These are phyloP conservation scores for Solea solea DNA, from an alignment of 2,113 vertebrate species.

Conservation along the genomic window DNA sequence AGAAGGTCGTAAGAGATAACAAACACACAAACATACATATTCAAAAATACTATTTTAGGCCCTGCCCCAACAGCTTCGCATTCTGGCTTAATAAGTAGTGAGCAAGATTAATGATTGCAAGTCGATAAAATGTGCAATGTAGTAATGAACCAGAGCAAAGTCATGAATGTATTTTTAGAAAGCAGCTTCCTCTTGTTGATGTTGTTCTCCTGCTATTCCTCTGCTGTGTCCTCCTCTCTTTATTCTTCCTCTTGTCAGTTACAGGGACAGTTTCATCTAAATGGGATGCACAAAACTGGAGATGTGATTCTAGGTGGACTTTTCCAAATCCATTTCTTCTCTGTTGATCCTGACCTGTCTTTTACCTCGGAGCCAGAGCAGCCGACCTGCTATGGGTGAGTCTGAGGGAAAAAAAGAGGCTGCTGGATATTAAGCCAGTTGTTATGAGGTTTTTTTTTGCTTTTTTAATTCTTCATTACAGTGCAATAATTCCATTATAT, in stretches of 20 bases:
- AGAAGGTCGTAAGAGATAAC: no score
- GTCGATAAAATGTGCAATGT: slow-evolving; percentile 18
- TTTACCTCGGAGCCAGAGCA: slow-evolving; percentile 49
- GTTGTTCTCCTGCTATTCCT: background rate
- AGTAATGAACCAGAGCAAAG: background rate
- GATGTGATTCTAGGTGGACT: slow-evolving; percentile 62
- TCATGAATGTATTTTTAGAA: slow-evolving; percentile 20
- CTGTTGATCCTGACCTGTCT: slow-evolving; percentile 42
- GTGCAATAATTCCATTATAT: no score
- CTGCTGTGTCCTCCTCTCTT: background rate
- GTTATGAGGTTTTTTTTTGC: no score
- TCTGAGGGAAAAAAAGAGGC: background rate
- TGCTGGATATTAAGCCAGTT: no score
- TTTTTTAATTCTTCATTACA: no score
- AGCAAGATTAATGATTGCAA: background rate
- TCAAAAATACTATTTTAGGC: background rate
- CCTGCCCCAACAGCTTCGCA: no score
- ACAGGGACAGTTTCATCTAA: slow-evolving; percentile 50
- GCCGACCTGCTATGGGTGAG: slow-evolving; percentile 55
- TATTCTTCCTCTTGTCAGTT: slow-evolving; percentile 32
- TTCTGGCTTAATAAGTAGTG: background rate
- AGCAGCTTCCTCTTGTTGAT: background rate
- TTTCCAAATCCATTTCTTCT: slow-evolving; percentile 48
- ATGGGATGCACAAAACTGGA: slow-evolving; percentile 52
- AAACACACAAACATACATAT: no score